These are phyloP conservation scores for Cenopis cana DNA, from an alignment of 2,888 invertebrate species.

Conservation along the genomic window DNA sequence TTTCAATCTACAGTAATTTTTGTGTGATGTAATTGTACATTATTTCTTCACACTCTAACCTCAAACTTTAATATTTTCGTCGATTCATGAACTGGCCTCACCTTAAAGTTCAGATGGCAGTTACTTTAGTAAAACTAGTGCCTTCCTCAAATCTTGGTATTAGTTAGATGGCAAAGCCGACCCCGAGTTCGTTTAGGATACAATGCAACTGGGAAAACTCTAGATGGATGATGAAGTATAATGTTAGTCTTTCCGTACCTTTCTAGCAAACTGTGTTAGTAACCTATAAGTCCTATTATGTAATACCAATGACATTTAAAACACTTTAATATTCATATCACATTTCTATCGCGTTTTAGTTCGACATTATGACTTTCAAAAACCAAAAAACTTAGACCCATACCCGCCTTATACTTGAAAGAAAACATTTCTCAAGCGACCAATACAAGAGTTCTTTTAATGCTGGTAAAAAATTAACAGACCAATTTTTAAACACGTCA, in stretches of 20 bases:
- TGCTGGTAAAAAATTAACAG: constrained; percentile 45
- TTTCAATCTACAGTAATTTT: too few species aligned
- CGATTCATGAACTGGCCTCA: too few species aligned
- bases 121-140: too few species aligned
- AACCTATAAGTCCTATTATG: constrained; percentile 26
- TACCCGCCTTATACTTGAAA: background rate
- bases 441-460: constrained; percentile 44
- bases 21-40: too few species aligned
- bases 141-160: too few species aligned
- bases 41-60: too few species aligned
- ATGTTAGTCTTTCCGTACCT: background rate
- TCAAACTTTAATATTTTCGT: too few species aligned
- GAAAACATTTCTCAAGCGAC: constrained; percentile 3
- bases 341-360: constrained; percentile 50
- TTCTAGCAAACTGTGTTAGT: constrained; percentile 30
- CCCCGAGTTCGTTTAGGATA: too few species aligned
- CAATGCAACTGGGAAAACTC: too few species aligned
- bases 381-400: constrained; percentile 48
- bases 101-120: too few species aligned
- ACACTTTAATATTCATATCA: constrained; percentile 51
- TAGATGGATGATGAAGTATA: background rate
- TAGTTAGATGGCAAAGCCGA: too few species aligned
- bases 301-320: constrained; percentile 36
- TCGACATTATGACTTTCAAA: constrained; percentile 49
- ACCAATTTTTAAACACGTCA: constrained; percentile 42